Conservation (phyloP, 2,113 vertebrate genomes). For the Cyrtonyx montezumae region DNA sequence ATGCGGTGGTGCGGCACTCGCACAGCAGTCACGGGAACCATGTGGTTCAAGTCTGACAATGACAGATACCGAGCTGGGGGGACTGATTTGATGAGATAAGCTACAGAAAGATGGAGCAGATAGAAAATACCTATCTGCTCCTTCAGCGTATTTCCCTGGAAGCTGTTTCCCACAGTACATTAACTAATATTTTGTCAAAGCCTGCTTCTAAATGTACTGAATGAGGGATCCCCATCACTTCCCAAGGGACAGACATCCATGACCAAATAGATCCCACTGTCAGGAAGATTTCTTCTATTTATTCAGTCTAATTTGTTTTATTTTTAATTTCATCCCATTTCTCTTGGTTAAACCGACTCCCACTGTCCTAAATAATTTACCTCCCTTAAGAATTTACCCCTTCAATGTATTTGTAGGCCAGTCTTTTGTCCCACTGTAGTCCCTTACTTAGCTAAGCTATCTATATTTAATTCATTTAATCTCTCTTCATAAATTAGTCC, state of each 20-base stretch:
- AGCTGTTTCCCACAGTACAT: not conserved
- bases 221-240: not conserved
- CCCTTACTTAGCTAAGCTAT: conserved; percentile 32
- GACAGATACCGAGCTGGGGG: not conserved
- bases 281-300: conserved; percentile 8
- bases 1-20: not conserved
- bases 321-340: conserved; percentile 59
- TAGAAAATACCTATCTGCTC: not conserved
- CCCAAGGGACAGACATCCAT: not conserved
- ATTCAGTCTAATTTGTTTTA: conserved; percentile 39
- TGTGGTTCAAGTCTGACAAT: not conserved
- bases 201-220: not conserved
- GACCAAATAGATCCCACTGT: conserved; percentile 33
- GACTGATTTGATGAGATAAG: not conserved
- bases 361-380: conserved; percentile 68
- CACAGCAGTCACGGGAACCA: rapidly evolving
- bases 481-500: conserved; percentile 65
- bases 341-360: conserved; percentile 37
- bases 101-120: not conserved
- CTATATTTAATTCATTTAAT: conserved; percentile 73
- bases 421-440: conserved; percentile 55
- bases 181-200: conserved; percentile 5
- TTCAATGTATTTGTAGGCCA: conserved; percentile 33
- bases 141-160: not conserved
- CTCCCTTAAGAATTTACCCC: conserved; percentile 46